Percentiles rank a stretch among this genome's conserved stretches.
Evolutionary conservation across 2,113 vertebrate species (phyloP).

Genomic region (Phrynosoma blainvillii): DNA sequence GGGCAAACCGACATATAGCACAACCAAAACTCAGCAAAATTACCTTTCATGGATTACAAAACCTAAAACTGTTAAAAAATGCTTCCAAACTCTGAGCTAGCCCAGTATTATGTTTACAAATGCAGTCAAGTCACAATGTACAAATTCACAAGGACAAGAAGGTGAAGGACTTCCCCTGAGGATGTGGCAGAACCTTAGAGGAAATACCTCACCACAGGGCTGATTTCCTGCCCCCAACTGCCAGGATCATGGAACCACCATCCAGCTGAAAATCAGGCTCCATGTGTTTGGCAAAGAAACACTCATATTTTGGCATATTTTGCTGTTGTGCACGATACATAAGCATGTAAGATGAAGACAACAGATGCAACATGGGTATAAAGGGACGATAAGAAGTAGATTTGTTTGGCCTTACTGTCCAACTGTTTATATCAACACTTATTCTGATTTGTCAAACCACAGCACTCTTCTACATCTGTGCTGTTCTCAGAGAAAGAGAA

Average conservation of each 20-base stretch:
- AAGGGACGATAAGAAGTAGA: neutral
- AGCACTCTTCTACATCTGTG: neutral
- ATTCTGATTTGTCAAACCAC: neutral
- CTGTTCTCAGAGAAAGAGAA: neutral
- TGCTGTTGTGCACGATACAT: too few relatives aligned
- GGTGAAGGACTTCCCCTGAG: neutral
- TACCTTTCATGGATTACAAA: too few relatives aligned
- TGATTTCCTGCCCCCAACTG: neutral
- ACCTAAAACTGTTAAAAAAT: neutral
- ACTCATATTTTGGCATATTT: neutral
- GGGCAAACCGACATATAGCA: too few relatives aligned
- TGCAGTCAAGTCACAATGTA: too few relatives aligned
- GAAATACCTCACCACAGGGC: neutral
- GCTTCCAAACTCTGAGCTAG: neutral
- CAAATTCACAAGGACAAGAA: neutral
- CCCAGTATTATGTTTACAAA: neutral
- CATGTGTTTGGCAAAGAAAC: neutral
- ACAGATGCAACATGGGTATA: neutral
- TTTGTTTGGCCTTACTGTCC: neutral
- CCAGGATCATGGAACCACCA: neutral
- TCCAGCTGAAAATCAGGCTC: neutral
- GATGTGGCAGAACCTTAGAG: neutral
- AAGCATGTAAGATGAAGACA: neutral
- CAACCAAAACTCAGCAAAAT: too few relatives aligned
- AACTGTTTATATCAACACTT: neutral